phyloP scores from a whole-genome alignment of 2,113 vertebrate genomes.

The Eclectus roratus region DNA sequence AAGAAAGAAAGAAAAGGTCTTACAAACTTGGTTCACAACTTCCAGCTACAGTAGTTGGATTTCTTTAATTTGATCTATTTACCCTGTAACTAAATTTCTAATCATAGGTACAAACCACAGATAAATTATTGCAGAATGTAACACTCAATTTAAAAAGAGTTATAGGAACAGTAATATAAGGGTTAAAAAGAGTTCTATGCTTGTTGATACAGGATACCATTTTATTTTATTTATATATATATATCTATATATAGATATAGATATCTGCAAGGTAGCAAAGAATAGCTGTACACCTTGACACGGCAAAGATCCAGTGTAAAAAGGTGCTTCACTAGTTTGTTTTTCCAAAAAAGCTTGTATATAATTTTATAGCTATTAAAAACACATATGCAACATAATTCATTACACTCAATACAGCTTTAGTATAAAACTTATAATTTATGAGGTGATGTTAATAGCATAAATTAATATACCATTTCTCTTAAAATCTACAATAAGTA shows the following conservation, averaged over 20 bases:
- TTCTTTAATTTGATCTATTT: constrained; percentile 70
- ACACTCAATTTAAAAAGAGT: constrained; percentile 66
- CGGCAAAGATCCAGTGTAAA: constrained; percentile 84
- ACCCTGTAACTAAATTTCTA: constrained; percentile 82
- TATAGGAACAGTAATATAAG: constrained; percentile 70
- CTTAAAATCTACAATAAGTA: constrained; percentile 86
- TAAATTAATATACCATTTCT: constrained; percentile 89
- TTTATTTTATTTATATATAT: constrained; percentile 71
- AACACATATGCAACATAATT: constrained; percentile 87
- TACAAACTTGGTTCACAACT: constrained; percentile 75
- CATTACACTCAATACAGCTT: constrained; percentile 86
- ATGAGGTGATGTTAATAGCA: constrained; percentile 88
- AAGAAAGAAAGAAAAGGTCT: constrained; percentile 61
- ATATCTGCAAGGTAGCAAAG: constrained; percentile 87
- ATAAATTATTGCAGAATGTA: constrained; percentile 77
- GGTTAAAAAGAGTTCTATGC: constrained; percentile 75
- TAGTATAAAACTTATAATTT: constrained; percentile 90
- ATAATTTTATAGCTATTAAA: constrained; percentile 85
- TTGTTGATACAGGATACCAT: constrained; percentile 75
- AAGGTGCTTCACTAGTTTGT: constrained; percentile 82
- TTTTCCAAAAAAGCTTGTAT: constrained; percentile 79
- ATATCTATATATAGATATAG: constrained; percentile 71
- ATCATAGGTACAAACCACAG: constrained; percentile 78
- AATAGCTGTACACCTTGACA: constrained; percentile 82
- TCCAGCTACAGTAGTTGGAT: constrained; percentile 77